Evolutionary conservation across 2,797 vertebrate genomes (phyloP), one percentile per base, ranked within the genome.

Genomic region (Sebastes baramenuke): DNA sequence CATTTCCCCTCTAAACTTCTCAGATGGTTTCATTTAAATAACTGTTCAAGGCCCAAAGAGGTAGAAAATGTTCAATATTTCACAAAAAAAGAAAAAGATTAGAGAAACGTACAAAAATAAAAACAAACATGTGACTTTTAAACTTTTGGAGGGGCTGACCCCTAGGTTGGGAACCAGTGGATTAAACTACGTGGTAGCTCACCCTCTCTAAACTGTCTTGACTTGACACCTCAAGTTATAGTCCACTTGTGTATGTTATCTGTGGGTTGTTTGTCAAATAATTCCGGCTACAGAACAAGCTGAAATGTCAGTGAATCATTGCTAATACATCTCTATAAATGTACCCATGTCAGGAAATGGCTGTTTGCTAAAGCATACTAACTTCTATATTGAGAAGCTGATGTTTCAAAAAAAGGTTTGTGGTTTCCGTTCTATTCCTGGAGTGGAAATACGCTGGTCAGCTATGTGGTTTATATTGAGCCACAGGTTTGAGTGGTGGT

Each of bases 371-470:
- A 42, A 73, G 56, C 76, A 60, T 32, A 46, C 77, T 29, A 69
- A 82, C 79, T 29, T 84, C 83, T 87, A 88, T 87, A 87, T 83
- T 12, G 29, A 87, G 90, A 56, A 59, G 61, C 61, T 34, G 77
- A 81, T 84, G 82, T 82, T 88, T 82, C 58, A 72, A 75, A 87
- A 87, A 83, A 13, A 61, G 74, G 88, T 86, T 80, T 86, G 90
- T 87, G 87, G 89, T 90, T 89, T 91, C 88, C 49, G 20, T 75
- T 92, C 94, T 94, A 93, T 94, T 94, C 75, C 78, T 85, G 88
- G 91, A 90, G 84, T 86, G 89, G 91, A 93, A 91, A 89, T 77
- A 52, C 13, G 49, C 69, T 2, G 59, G 88, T 91, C 89, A 87
- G 87, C 87, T 75, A 83, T 56, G 69, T 60, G 89, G 90, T 89